Base-by-base conservation (phyloP, 2,888 invertebrate genomes). In the Meiosimyza decipiens region DNA sequence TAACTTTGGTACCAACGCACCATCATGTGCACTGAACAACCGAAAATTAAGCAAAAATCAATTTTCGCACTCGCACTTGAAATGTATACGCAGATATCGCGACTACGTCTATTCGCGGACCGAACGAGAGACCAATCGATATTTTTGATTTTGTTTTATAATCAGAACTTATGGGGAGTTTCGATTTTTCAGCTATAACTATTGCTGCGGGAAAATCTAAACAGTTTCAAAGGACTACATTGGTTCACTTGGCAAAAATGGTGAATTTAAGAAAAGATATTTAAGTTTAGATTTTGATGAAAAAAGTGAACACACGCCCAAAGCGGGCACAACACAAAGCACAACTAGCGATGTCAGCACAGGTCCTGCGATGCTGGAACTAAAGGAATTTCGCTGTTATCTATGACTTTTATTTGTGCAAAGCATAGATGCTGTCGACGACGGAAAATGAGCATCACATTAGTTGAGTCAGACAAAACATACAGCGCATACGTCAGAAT, bases 341-440 rank as follows among this genome's bases (percentile, higher is more conserved):
- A 60, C 64, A 57, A 64, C 59, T 40, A 69, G 33, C 73, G 73
- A 75, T 68, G 74, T 54, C 71, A 74, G 74, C 74, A 63, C 75
- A 73, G 74, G 72, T 71, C 66, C 71, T 73, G 70, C 62, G 77
- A 79, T 76, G 76, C 77, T 78, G 74, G 70, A 74, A 76, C 74
- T 73, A 71, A 74, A 76, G 54, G 47, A 68, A 64, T 59, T 63
- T 51, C 55, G 40, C 51, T 66, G 49, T 22, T 47, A 52, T 57
- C 68, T 64, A 18, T 55, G 33, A 16, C 33, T 65, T 71, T 65
- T 59, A 33, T 63, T 54, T 60, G 50, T 40, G 57, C 55, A 67
- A 57, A 49, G n/a, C 15, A 47, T 68, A 55, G 66, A 55, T 66
- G 28, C 28, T 28, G 28, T 9, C 40, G 40, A 40, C 40, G 40